Conservation (phyloP, 2,888 invertebrate species). For the Oligia strigilis region DNA sequence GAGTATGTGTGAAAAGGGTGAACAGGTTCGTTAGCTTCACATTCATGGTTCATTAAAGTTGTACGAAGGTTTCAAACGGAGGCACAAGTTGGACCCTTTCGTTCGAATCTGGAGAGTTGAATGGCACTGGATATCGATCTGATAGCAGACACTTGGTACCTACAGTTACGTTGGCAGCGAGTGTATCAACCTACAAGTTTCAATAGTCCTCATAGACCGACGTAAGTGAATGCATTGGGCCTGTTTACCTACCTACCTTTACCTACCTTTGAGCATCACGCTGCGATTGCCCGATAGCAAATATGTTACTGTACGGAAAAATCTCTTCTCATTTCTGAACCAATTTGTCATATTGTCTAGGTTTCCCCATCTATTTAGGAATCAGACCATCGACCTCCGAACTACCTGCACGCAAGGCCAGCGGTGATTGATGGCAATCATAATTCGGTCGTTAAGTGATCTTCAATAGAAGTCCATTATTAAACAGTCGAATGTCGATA, state of each 20-base stretch:
- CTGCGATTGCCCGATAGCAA: slow-evolving; percentile 2
- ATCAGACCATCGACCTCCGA: background rate
- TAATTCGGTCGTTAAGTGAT: slow-evolving; percentile 14
- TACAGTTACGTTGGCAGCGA: slow-evolving; percentile 11
- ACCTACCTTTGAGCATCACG: background rate
- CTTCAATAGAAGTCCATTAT: slow-evolving; percentile 5
- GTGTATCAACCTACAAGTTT: slow-evolving; percentile 16
- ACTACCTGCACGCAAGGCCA: background rate
- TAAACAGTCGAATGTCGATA: slow-evolving; percentile 10
- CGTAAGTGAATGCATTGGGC: slow-evolving; percentile 9
- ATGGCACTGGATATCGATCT: slow-evolving; percentile 48
- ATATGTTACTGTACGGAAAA: background rate
- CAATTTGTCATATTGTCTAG: background rate
- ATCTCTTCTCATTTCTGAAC: background rate
- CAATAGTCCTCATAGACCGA: slow-evolving; percentile 10
- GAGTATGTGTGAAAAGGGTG: slow-evolving; percentile 39
- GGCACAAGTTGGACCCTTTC: slow-evolving; percentile 45
- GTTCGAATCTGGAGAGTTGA: slow-evolving; percentile 45
- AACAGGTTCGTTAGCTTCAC: slow-evolving; percentile 57
- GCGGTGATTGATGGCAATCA: slow-evolving; percentile 6
- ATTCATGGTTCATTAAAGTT: slow-evolving; percentile 64
- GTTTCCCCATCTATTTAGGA: background rate
- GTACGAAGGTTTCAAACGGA: slow-evolving; percentile 46
- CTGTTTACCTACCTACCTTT: background rate
- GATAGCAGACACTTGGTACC: background rate